Evolutionary conservation across 2,888 invertebrate genomes (phyloP), one percentile per base, ranked within the genome.

Genomic region (Xestia ashworthii): DNA sequence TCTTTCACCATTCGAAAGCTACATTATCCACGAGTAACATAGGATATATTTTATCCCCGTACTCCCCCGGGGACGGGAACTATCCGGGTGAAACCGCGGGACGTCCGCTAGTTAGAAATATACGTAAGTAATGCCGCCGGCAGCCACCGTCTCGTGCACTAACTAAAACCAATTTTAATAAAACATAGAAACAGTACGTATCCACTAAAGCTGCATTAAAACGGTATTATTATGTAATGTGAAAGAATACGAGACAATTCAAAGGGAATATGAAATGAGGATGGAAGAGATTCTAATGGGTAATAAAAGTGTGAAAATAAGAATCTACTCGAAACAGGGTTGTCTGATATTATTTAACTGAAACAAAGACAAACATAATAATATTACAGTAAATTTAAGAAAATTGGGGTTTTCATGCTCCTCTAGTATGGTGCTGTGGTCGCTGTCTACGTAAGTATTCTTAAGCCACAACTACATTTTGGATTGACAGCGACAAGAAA

Each of bases 261-360:
- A 46, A 71, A 71, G 60, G 46, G 71, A 81, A 82, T 81, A 70
- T 65, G 64, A 77, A 79, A 81, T 76, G 71, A 82, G 82, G n/a
- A 65, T 53, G 53, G 22, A 67, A 82, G 58, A 72, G 46, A 71
- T 75, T 78, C n/a, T 71, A 76, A 76, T 81, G 64, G 62, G 38
- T 81, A 58, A 76, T 81, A 81, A 64, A 76, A 81, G 38, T 71
- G 62, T 71, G 70, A 76, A 81, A 76, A 64, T 71, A 76, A 62
- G 55, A 38, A 50, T 9, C 70, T 25, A 44, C 44, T 48, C 58
- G 22, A 58, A 50, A 12, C 44, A 65, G 70, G 32, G 41, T n/a
- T 50, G 66, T 32, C 60, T 44, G 46, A 32, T 22, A 38, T 22
- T 55, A 65, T 19, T n/a, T 58, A 41, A 53, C 25, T 8, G 22